phyloP scores from a whole-genome alignment of 2,888 invertebrate genomes.

The Drosophila maculinotata region DNA sequence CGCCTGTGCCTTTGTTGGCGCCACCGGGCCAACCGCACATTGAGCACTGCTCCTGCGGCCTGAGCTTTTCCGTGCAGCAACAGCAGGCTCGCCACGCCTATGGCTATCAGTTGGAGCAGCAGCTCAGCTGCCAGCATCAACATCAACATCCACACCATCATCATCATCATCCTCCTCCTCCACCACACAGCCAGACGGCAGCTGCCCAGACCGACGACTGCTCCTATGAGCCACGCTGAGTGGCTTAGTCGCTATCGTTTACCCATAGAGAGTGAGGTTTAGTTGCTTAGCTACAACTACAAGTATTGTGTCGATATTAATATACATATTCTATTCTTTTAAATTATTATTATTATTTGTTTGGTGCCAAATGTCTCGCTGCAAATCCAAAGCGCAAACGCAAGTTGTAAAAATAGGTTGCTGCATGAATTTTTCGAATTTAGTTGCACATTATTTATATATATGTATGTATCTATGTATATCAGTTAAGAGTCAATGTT shows the following conservation, averaged over 20 bases:
- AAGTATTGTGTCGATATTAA: conserved; percentile 52
- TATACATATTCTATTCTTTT: conserved; percentile 15
- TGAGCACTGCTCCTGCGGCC: conserved; percentile 82
- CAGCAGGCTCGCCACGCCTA: conserved; percentile 35
- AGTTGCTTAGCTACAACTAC: conserved; percentile 19
- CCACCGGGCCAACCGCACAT: conserved; percentile 51
- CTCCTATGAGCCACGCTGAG: conserved; percentile 59
- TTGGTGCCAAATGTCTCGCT: conserved; percentile 67
- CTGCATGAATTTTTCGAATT: conserved; percentile 36
- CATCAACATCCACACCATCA: conserved; percentile 56
- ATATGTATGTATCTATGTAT: background rate
- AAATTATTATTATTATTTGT: conserved; percentile 45
- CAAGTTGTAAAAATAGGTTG: conserved; percentile 66
- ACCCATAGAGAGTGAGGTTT: conserved; percentile 50
- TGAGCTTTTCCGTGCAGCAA: conserved; percentile 75
- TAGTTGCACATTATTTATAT: conserved; percentile 23
- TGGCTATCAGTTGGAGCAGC: conserved; percentile 41
- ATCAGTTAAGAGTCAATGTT: conserved; percentile 23
- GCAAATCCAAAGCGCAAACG: conserved; percentile 62
- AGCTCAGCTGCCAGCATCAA: conserved; percentile 57
- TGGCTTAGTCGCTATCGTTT: background rate
- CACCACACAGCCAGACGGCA: conserved; percentile 38
- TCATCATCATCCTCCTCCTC: conserved; percentile 26
- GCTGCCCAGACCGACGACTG: conserved; percentile 76
- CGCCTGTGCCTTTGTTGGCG: conserved; percentile 30